Percentiles rank a stretch among this genome's conserved stretches.
These are phyloP conservation scores for Arnoldichthys spilopterus DNA, from an alignment of 2,797 vertebrate species.

Conservation along the genomic window DNA sequence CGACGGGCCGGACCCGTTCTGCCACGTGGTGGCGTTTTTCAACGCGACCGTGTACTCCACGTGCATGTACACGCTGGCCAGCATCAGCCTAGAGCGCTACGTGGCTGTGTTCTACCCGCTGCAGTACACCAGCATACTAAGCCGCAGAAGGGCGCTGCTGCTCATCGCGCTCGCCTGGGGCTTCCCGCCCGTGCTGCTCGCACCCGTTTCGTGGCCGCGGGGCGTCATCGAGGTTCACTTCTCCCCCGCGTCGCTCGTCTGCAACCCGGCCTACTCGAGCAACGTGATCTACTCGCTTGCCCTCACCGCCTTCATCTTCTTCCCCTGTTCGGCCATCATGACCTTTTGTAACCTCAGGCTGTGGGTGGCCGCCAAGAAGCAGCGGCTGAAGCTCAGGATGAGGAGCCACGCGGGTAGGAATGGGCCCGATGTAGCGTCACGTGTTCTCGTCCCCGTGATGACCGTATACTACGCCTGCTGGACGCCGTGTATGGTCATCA, in stretches of 20 bases:
- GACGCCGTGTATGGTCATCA: conserved; percentile 83
- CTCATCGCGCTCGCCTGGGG: conserved; percentile 83
- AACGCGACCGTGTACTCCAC: conserved; percentile 83
- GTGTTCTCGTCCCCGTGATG: conserved; percentile 83
- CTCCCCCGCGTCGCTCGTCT: conserved; percentile 83
- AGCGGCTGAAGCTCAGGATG: conserved; percentile 74
- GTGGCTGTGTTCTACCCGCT: conserved; percentile 84
- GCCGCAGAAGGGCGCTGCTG: conserved; percentile 70
- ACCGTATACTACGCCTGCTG: conserved; percentile 84
- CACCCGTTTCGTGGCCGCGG: conserved; percentile 78
- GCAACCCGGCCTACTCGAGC: conserved; percentile 84
- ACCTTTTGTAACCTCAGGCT: conserved; percentile 82
- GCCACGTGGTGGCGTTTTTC: conserved; percentile 82
- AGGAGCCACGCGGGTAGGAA: conserved; percentile 61
- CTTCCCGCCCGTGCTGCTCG: conserved; percentile 77
- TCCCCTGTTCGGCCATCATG: conserved; percentile 83
- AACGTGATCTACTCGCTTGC: conserved; percentile 79
- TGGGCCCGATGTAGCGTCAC: conserved; percentile 72
- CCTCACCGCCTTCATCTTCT: conserved; percentile 82
- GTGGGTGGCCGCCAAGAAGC: conserved; percentile 82
- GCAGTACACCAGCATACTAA: conserved; percentile 78
- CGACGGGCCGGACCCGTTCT: conserved; percentile 74
- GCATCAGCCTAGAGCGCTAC: conserved; percentile 83
- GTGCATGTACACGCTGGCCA: conserved; percentile 83
- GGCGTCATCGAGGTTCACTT: conserved; percentile 83